Conservation (phyloP, 1,140 invertebrate species). For the Hyphantria cunea region DNA sequence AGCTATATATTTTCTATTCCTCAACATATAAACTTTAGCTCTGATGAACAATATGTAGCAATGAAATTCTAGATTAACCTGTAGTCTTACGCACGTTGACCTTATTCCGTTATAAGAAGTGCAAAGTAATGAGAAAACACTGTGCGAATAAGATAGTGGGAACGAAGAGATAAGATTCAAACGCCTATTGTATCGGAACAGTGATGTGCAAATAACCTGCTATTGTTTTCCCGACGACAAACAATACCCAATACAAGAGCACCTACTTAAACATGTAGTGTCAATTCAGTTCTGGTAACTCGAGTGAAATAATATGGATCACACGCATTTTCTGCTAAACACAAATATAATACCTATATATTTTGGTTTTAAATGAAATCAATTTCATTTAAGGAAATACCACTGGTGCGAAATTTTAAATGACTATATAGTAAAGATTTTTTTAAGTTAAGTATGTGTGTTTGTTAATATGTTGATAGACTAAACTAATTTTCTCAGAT, state of each 20-base stretch:
- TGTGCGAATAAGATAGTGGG: constrained; percentile 64
- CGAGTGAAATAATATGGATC: constrained; percentile 20
- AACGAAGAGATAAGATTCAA: constrained; percentile 58
- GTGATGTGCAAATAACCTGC: constrained; percentile 50
- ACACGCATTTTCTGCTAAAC: constrained; percentile 9
- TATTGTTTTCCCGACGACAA: constrained; percentile 46
- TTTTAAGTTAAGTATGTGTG: background rate
- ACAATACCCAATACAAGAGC: constrained; percentile 27
- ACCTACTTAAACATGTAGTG: constrained; percentile 25
- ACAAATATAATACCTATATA: background rate
- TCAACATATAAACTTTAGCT: too few relatives aligned
- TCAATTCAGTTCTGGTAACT: constrained; percentile 20
- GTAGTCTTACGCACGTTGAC: constrained; percentile 32
- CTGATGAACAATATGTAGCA: too few relatives aligned
- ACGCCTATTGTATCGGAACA: constrained; percentile 57
- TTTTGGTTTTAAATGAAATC: background rate
- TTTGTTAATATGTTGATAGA: constrained; percentile 9
- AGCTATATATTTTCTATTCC: too few relatives aligned
- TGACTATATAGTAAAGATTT: too few relatives aligned
- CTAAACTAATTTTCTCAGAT: too few relatives aligned
- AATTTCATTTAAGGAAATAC: background rate
- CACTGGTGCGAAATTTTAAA: too few relatives aligned
- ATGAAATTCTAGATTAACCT: too few relatives aligned
- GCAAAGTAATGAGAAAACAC: constrained; percentile 61
- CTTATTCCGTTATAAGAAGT: constrained; percentile 38